Evolutionary conservation across 1,140 invertebrate species (phyloP), one percentile per base, ranked within the genome.

Genomic region (Temnothorax nylanderi): DNA sequence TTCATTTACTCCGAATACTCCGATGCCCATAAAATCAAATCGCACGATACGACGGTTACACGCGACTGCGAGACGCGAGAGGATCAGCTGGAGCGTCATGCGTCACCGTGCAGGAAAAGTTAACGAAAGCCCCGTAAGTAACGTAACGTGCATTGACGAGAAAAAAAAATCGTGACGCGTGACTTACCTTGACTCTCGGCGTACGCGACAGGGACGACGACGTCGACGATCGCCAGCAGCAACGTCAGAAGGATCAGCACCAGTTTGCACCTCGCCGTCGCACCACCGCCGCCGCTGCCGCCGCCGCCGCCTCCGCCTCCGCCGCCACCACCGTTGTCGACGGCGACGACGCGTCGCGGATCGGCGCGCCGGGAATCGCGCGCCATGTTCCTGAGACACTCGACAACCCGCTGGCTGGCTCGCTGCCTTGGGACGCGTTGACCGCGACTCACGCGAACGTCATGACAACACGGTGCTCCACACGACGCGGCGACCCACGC

Each of bases 121-220:
- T 37, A 34, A 21, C 10, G 21, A 41, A 16, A 81, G 7, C 11
- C 18, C 26, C 32, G n/a, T 13, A 60, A 11, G 34, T 78, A 21
- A 44, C 34, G 13, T 16, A 6, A n/a, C 18, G 11, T 47, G 11
- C 11, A 3, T 11, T 6, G 37, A 16, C 21, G 21, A 21, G 37
- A 6, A 10, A 7, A 3, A 67, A 47, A 44, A 10, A 67, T 8
- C 7, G 5, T n/a, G 44, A 47, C 34, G 62, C 0, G 18, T 78
- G 87, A 92, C 93, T 94, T 87, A 94, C 94, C 93, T 90, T 94
- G 92, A 76, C 74, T 91, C 21, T 90, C 90, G 69, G 93, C 85
- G 64, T 86, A 51, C 26, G 87, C 85, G 78, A 85, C 90, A 54
- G 91, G 86, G 41, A 92, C 69, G 49, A 92, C 56, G 78, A 93